Evolutionary conservation across 2,888 invertebrate species (phyloP), one percentile per base, ranked within the genome.

Genomic region (Margaritifera margaritifera): DNA sequence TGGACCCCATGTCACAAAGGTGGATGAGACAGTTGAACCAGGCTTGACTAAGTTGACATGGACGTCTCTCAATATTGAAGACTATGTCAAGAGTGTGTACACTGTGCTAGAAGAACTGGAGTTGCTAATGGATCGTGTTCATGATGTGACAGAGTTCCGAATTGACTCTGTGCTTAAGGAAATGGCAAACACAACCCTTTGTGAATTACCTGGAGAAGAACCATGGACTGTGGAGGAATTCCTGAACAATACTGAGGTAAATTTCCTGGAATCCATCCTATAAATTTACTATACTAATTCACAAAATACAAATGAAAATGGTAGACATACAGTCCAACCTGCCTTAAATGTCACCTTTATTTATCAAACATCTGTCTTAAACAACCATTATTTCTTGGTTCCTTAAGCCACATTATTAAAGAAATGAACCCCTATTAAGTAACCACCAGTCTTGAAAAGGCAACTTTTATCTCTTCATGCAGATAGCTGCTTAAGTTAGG

Each of bases 161-260:
- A 96, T 98, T 78, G 92, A 97, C 69, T 94, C 95, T 86, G 95
- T 97, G 51, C 91, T 98, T 51, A 92, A 93, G 71, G 94, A 95
- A 76, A 97, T 98, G 96, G 95, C 95, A 86, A 93, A 93, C 64
- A 93, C 95, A n/a, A 93, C 93, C 0, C 91, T 98, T 64, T 94
- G 96, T 80, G 93, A 94, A 59, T 90, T 97, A 67, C 97, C 97
- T 19, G 93, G 93, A 89, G 94, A 94, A 75, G 93, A 94, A 66
- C 94, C 96, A 0, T 97, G 97, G 96, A 93, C 94, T 0, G 93
- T 96, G 53, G 96, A 96, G 69, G 93, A 94, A 78, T 97, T 97
- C 90, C 91, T 95, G 65, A 95, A 95, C 84, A 94, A 93, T 80
- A 95, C 94, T 6, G 95, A 96, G 89, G 93, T 93, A 75, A 93